Conservation (phyloP, 1,140 invertebrate genomes). For the Lepidurus arcticus region DNA sequence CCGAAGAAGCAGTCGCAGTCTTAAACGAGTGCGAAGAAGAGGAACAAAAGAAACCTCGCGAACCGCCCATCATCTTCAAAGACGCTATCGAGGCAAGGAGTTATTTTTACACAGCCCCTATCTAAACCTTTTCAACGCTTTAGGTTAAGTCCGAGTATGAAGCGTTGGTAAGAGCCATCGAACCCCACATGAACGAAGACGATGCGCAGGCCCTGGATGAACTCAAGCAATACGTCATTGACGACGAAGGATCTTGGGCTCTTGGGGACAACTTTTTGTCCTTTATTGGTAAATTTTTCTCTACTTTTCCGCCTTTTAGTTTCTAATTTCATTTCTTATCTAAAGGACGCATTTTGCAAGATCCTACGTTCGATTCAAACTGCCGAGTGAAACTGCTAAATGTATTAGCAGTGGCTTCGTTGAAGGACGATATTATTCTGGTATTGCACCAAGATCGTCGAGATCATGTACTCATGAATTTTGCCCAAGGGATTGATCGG, state of each 20-base stretch:
- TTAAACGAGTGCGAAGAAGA: conserved; percentile 54
- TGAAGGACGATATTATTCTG: conserved; percentile 84
- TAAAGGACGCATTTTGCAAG: conserved; percentile 38
- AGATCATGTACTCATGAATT: conserved; percentile 84
- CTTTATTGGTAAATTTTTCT: conserved; percentile 60
- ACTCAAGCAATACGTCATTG: conserved; percentile 72
- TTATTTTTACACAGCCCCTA: conserved; percentile 28
- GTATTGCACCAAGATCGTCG: conserved; percentile 81
- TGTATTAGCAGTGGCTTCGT: conserved; percentile 63
- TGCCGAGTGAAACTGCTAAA: conserved; percentile 59
- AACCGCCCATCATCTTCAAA: conserved; percentile 77
- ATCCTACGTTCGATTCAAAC: conserved; percentile 36
- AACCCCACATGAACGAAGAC: conserved; percentile 59
- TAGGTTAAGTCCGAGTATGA: conserved; percentile 60
- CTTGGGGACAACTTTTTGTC: conserved; percentile 78
- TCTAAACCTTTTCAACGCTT: conserved; percentile 22
- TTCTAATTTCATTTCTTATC: neutral
- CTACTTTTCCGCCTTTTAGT: neutral
- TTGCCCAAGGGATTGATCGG: conserved; percentile 73
- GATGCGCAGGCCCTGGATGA: conserved; percentile 58
- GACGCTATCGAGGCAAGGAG: conserved; percentile 62
- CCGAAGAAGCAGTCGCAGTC: conserved; percentile 35
- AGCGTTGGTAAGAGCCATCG: conserved; percentile 54
- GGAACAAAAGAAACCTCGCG: conserved; percentile 58
- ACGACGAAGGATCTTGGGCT: conserved; percentile 84